Conservation (phyloP, 2,888 invertebrate genomes). For the Sisyra nigra region DNA sequence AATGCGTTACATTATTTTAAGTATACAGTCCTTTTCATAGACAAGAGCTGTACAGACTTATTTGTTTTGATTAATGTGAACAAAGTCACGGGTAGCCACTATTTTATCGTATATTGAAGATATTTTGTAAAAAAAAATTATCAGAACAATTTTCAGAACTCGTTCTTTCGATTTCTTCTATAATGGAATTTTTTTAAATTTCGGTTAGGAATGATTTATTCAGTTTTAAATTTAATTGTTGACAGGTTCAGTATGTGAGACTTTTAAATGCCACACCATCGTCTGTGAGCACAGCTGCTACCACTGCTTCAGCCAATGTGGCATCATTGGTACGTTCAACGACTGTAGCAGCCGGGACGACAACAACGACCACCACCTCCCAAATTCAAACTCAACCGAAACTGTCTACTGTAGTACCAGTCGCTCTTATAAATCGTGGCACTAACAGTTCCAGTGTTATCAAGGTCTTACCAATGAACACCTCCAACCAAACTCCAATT, state of each 20-base stretch:
- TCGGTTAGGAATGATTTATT: too few species aligned
- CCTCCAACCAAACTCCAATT: constrained; percentile 15
- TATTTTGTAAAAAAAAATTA: too few species aligned
- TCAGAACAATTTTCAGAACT: too few species aligned
- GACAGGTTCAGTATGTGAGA: constrained; percentile 54
- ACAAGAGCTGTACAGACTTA: too few species aligned
- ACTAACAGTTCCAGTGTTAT: constrained; percentile 1
- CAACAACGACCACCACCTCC: constrained; percentile 5
- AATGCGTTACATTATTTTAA: too few species aligned
- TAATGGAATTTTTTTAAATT: too few species aligned
- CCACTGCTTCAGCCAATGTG: constrained; percentile 15
- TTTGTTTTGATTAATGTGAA: too few species aligned
- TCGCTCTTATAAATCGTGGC: constrained; percentile 7
- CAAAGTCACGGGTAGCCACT: too few species aligned
- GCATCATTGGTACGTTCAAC: constrained; percentile 11
- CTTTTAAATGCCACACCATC: constrained; percentile 40
- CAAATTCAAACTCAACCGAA: constrained; percentile 7
- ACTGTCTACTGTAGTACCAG: constrained; percentile 10
- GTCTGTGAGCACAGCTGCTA: constrained; percentile 19
- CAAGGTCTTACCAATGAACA: constrained; percentile 21
- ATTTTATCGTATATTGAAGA: too few species aligned
- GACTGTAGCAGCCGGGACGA: constrained; percentile 7
- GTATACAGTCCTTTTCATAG: too few species aligned
- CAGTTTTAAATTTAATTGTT: too few species aligned
- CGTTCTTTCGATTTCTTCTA: too few species aligned